Conservation (phyloP, 2,113 vertebrate species). For the Nycticryphes semicollaris region DNA sequence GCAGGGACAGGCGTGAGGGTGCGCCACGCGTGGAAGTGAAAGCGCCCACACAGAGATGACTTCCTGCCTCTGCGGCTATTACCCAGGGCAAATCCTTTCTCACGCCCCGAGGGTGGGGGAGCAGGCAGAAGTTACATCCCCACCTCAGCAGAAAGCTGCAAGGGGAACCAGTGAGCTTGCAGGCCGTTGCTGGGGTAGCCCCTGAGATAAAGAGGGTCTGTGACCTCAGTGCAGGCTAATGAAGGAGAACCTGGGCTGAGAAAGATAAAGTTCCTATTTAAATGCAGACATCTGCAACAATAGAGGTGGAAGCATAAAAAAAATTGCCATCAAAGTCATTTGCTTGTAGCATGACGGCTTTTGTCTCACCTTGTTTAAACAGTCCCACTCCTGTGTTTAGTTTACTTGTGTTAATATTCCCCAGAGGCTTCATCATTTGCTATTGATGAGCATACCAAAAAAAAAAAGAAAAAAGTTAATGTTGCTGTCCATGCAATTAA, state of each 20-base stretch:
- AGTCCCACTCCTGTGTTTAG: slow-evolving; percentile 47
- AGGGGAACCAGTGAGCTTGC: not conserved
- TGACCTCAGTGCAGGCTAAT: not conserved
- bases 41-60: not conserved
- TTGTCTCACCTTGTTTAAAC: slow-evolving; percentile 46
- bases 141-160: not conserved
- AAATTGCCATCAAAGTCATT: slow-evolving; percentile 20
- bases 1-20: not conserved
- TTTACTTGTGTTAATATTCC: slow-evolving; percentile 55
- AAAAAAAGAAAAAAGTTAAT: not conserved
- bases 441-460: slow-evolving; percentile 39
- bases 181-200: not conserved
- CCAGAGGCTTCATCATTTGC: slow-evolving; percentile 53
- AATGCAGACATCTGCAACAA: not conserved
- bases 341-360: not conserved
- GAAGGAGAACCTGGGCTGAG: not conserved
- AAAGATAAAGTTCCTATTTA: slow-evolving; percentile 12
- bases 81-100: not conserved
- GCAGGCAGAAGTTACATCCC: not conserved
- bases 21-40: not conserved
- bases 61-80: not conserved
- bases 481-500: slow-evolving; percentile 42
- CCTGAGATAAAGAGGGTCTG: not conserved
- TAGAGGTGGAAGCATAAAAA: not conserved
- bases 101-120: not conserved